Percentiles rank a stretch among this genome's conserved stretches.
Evolutionary conservation across 2,888 invertebrate species (phyloP).

Genomic region (Eupithecia insigniata): DNA sequence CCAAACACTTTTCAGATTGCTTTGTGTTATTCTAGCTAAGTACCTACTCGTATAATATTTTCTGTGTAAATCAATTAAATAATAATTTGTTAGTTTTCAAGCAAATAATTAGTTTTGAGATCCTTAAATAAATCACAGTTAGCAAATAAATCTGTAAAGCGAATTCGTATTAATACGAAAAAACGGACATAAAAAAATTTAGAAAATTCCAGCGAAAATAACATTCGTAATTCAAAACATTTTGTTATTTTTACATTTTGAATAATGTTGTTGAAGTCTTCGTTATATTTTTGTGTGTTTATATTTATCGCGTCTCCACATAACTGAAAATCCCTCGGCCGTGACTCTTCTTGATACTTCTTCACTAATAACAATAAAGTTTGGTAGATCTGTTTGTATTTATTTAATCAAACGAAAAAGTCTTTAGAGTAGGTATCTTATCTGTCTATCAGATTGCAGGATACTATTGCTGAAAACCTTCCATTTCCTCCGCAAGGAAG

Average conservation of each 20-base stretch:
- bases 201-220: not conserved
- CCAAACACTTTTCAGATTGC: not conserved
- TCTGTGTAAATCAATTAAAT: too few relatives aligned
- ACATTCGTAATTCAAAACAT: constrained; percentile 7
- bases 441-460: not conserved
- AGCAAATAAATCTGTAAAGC: too few relatives aligned
- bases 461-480: not conserved
- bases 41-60: too few relatives aligned
- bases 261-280: constrained; percentile 40
- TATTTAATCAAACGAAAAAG: not conserved
- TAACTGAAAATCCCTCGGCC: constrained; percentile 35
- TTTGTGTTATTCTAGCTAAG: not conserved
- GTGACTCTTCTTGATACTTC: constrained; percentile 23
- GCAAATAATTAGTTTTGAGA: not conserved
- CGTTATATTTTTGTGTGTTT: constrained; percentile 37
- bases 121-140: not conserved
- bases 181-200: not conserved
- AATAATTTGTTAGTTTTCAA: not conserved
- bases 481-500: not conserved
- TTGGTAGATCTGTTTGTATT: not conserved
- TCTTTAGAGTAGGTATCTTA: not conserved
- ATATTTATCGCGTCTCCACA: constrained; percentile 37
- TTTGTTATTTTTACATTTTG: constrained; percentile 27
- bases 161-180: too few relatives aligned
- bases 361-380: not conserved